Conservation (phyloP, 2,888 invertebrate species). For the Gari tellinella region DNA sequence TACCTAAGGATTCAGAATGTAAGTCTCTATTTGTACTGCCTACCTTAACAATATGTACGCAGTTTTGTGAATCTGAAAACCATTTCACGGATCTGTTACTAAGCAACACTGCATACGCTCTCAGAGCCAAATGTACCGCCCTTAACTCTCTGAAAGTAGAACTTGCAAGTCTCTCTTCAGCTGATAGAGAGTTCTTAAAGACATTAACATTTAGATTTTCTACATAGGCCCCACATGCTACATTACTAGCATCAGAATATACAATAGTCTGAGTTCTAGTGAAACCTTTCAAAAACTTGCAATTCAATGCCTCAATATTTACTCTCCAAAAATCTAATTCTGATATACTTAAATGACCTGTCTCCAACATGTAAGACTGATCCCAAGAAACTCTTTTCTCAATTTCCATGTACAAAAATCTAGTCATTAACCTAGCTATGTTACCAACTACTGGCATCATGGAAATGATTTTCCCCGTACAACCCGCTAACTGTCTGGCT, state of each 20-base stretch:
- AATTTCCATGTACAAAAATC: too few species aligned
- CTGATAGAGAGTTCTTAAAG: too few species aligned
- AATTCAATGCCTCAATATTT: neutral
- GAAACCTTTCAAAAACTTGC: neutral
- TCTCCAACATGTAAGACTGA: neutral
- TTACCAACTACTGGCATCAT: too few species aligned
- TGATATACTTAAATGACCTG: neutral
- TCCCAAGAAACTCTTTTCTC: neutral
- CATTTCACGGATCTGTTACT: neutral
- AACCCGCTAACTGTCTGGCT: too few species aligned
- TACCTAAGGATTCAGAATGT: slow-evolving; percentile 14
- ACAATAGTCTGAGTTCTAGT: neutral
- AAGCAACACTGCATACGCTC: slow-evolving; percentile 3
- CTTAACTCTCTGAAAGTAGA: slow-evolving; percentile 22
- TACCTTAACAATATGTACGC: neutral
- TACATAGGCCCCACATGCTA: neutral
- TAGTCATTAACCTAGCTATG: too few species aligned
- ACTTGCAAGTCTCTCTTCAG: neutral
- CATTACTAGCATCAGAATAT: neutral
- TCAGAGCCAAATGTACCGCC: slow-evolving; percentile 6
- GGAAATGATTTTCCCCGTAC: too few species aligned
- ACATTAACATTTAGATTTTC: neutral
- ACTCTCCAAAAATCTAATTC: slow-evolving; percentile 12
- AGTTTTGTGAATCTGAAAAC: too few species aligned
- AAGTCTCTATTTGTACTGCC: slow-evolving; percentile 19